phyloP scores from a whole-genome alignment of 2,113 vertebrate species.

The Ctenomys sociabilis region DNA sequence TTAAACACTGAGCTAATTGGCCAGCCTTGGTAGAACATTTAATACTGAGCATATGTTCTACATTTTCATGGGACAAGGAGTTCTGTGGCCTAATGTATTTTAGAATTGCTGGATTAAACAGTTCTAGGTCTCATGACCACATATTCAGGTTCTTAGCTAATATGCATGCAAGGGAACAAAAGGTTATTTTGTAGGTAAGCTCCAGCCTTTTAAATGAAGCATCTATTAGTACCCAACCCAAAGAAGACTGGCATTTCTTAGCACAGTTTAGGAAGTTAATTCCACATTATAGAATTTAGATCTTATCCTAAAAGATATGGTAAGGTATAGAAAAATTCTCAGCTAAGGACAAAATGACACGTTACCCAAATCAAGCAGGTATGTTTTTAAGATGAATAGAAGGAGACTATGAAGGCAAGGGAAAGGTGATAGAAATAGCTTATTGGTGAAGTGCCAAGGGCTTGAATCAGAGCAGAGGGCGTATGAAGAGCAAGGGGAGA shows the following conservation, averaged over 20 bases:
- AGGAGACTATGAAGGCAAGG: neutral
- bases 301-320: neutral
- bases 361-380: neutral
- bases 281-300: neutral
- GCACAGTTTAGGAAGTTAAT: neutral
- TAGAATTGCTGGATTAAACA: neutral
- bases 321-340: neutral
- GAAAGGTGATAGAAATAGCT: neutral
- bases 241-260: neutral
- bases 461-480: neutral
- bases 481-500: too few species aligned
- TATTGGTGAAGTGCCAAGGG: neutral
- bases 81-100: neutral
- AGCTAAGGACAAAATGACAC: neutral
- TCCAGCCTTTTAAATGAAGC: neutral
- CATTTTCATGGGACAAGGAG: neutral
- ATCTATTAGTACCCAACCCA: neutral
- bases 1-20: too few species aligned
- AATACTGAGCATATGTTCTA: neutral
- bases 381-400: neutral
- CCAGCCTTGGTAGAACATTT: neutral
- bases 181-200: neutral
- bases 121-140: neutral
- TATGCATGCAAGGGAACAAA: neutral
- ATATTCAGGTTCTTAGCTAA: neutral